phyloP scores from a whole-genome alignment of 2,113 vertebrate genomes.

The Lucifuga dentata region DNA sequence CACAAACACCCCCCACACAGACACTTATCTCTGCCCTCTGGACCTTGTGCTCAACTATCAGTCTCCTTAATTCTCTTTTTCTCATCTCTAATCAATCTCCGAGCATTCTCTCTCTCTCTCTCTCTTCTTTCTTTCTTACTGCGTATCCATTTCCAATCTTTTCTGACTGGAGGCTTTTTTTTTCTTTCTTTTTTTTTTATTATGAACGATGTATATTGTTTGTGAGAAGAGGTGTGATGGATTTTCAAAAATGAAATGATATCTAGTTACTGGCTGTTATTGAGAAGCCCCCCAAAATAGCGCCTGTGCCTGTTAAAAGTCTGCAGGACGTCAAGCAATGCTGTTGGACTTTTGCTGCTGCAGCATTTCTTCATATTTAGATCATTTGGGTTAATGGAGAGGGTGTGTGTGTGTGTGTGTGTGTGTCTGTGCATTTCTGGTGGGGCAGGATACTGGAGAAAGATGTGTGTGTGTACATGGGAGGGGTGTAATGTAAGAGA shows the following conservation, averaged over 20 bases:
- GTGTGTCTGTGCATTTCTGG: no score
- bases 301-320: slow-evolving; percentile 48
- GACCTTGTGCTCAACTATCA: slow-evolving; percentile 66
- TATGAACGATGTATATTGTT: slow-evolving; percentile 44
- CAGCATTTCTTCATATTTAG: slow-evolving; percentile 21
- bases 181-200: slow-evolving; percentile 22
- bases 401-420: no score
- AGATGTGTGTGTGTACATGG: no score
- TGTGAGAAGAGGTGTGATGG: slow-evolving; percentile 50
- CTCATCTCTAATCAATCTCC: slow-evolving; percentile 44
- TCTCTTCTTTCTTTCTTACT: slow-evolving; percentile 15
- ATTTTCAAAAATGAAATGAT: slow-evolving; percentile 59
- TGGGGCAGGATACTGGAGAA: no score
- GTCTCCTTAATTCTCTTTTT: slow-evolving; percentile 73
- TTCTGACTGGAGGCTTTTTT: slow-evolving; percentile 51
- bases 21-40: slow-evolving; percentile 46
- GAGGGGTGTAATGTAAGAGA: no score
- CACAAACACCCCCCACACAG: slow-evolving; percentile 9
- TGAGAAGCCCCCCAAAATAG: slow-evolving; percentile 43
- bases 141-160: slow-evolving; percentile 64
- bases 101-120: neutral
- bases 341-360: slow-evolving; percentile 42
- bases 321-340: slow-evolving; percentile 43
- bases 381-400: slow-evolving; percentile 37
- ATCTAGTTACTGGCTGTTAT: slow-evolving; percentile 62